Evolutionary conservation across 2,797 vertebrate genomes (phyloP), one percentile per base, ranked within the genome.

Genomic region (Spea hammondii): DNA sequence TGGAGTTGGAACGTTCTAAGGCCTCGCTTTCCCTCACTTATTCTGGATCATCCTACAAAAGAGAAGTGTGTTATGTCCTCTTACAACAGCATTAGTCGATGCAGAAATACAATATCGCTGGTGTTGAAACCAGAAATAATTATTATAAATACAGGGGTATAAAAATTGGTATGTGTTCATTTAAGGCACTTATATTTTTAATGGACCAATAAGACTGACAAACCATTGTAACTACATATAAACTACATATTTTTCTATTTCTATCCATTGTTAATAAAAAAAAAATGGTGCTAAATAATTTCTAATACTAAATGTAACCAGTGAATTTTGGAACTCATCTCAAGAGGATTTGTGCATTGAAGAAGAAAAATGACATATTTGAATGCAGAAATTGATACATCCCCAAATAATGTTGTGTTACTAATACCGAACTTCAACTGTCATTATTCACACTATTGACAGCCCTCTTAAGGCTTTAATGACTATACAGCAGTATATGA

Each of bases 351-450:
- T 71, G n/a, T 44, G 11, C 32, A 44, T 45, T 17, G n/a, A 57
- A 59, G 11, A 71, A 47, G 70, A 71, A 71, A 71, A 71, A 57
- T 71, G 70, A 71, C 70, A 71, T 54, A 6, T 8, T 12, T 57
- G 10, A 13, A 71, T 59, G 53, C 70, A 71, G 17, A 71, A 71
- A 57, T 57, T 71, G 70, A 71, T 71, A 71, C 70, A 71, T 59
- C 70, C 12, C 70, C 12, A 71, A n/a, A 71, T 54, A 71, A 57
- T 51, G 51, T 12, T 57, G 46, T 71, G 70, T 71, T 57, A 71
- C 70, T 13, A 59, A 57, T 54, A 46, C 70, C 70, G 57, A 3
- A 32, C 50, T 54, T 70, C 68, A 54, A 50, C 55, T 44, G 54
- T 51, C 17, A 70, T 70, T 11, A 53, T 57, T 71, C n/a, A 71